Base-by-base conservation (phyloP, 2,113 vertebrate species). In the Dicentrarchus labrax region DNA sequence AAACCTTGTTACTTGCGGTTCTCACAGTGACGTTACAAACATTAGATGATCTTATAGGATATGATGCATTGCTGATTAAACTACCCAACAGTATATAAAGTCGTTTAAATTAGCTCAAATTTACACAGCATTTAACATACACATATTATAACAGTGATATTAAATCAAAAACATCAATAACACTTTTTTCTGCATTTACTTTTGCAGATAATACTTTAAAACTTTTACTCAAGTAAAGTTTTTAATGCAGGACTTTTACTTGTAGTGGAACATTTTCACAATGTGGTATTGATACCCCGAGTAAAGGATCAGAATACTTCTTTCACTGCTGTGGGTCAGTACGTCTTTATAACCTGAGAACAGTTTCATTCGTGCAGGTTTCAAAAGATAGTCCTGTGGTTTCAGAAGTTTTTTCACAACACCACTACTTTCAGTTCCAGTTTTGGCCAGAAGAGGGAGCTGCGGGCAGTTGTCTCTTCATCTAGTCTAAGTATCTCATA, bases 381-480 rank as follows among this genome's bases (percentile, higher is more conserved):
- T 66, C 30, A 71, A 47, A 36, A 60, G 5, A 41, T 5, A 56
- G 10, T n/a, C 4, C 5, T 66, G 15, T 22, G 15, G 15, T 30
- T 30, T 57, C n/a, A 22, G 15, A 24, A 9, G 6, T 13, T 3
- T 30, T 11, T 9, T 22, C 21, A 24, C 4, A 54, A 15, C 21
- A 12, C 10, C 51, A 53, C 22, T 7, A 36, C 36, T 13, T 56
- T 24, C 12, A 68, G 15, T 83, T 53, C 48, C 38, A 24, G 15
- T 47, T 68, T 48, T 65, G 30, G 4, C 86, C 90, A 92, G 48
- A 69, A 77, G 92, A 78, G 80, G 83, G 84, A 8, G 86, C 80
- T 83, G 53, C 81, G 41, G 24, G 38, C 59, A 38, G 6, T 22
- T 22, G 22, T 61, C 6, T 66, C 3, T 43, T 13, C 24, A n/a